Conservation (phyloP, 2,888 invertebrate species). For the Creontiades dilutus region DNA sequence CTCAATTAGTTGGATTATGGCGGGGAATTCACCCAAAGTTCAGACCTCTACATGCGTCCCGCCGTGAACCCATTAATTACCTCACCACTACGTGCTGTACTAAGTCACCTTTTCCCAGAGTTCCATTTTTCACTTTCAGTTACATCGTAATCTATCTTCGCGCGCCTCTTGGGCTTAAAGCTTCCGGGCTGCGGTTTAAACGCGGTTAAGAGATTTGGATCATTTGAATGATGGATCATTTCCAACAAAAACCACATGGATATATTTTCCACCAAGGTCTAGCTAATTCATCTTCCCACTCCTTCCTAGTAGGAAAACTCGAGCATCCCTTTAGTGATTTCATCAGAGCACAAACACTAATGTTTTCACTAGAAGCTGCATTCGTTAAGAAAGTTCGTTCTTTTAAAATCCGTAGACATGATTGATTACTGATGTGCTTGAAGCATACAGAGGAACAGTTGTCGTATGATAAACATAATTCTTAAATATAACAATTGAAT, state of each 20-base stretch:
- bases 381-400: too few relatives aligned
- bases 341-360: too few relatives aligned
- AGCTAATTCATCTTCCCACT: neutral
- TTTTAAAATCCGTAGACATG: too few relatives aligned
- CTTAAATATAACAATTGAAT: too few relatives aligned
- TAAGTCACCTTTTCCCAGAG: neutral
- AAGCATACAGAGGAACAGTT: too few relatives aligned
- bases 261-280: neutral
- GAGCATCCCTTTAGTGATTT: too few relatives aligned
- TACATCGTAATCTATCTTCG: slow-evolving; percentile 30
- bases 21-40: slow-evolving; percentile 4
- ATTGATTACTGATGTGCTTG: too few relatives aligned
- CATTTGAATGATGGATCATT: slow-evolving; percentile 7
- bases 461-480: too few relatives aligned
- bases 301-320: too few relatives aligned
- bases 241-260: neutral
- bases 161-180: slow-evolving; percentile 4
- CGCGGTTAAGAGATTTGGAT: slow-evolving; percentile 14
- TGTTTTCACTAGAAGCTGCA: too few relatives aligned
- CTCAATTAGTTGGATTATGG: slow-evolving; percentile 58
- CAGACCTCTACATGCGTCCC: neutral
- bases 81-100: slow-evolving; percentile 30
- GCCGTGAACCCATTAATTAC: slow-evolving; percentile 7
- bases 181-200: slow-evolving; percentile 14
- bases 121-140: slow-evolving; percentile 28